Percentiles rank a stretch among this genome's conserved stretches.
phyloP scores from a whole-genome alignment of 2,797 vertebrate species.

The Glyptemys insculpta region DNA sequence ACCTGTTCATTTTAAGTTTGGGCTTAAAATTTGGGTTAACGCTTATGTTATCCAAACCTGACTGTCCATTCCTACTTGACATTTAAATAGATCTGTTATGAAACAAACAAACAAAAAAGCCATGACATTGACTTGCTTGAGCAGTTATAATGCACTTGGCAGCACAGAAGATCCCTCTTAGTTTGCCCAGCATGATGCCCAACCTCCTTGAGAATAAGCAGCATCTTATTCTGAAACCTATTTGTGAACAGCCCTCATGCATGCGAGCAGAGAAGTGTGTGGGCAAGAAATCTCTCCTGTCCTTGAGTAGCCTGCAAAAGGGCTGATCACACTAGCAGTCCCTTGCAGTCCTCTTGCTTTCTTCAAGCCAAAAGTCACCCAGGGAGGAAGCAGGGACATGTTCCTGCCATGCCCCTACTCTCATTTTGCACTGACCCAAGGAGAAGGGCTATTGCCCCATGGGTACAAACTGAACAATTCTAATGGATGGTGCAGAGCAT shows the following conservation, averaged over 20 bases:
- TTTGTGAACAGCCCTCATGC: accelerated
- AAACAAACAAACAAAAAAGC: background rate
- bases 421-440: background rate
- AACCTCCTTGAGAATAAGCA: background rate
- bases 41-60: background rate
- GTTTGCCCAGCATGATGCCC: background rate
- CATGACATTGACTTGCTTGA: background rate
- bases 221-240: background rate
- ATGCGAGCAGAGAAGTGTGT: background rate
- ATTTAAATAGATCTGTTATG: background rate
- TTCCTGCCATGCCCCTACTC: background rate
- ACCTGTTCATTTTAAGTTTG: background rate
- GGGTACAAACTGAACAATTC: background rate
- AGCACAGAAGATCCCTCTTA: background rate
- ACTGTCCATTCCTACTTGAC: background rate
- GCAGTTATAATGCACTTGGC: background rate
- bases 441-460: background rate
- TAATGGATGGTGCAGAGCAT: background rate
- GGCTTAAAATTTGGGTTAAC: background rate
- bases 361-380: background rate
- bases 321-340: background rate
- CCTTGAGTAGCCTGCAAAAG: background rate
- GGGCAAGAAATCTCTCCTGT: background rate
- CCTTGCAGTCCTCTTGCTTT: background rate
- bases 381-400: background rate